A percentile compares a stretch with the other conserved stretches of the same genome.
These are phyloP conservation scores for Mnemiopsis leidyi DNA, from an alignment of 37 sponge, comb jelly and placozoan species.

Conservation along the genomic window DNA sequence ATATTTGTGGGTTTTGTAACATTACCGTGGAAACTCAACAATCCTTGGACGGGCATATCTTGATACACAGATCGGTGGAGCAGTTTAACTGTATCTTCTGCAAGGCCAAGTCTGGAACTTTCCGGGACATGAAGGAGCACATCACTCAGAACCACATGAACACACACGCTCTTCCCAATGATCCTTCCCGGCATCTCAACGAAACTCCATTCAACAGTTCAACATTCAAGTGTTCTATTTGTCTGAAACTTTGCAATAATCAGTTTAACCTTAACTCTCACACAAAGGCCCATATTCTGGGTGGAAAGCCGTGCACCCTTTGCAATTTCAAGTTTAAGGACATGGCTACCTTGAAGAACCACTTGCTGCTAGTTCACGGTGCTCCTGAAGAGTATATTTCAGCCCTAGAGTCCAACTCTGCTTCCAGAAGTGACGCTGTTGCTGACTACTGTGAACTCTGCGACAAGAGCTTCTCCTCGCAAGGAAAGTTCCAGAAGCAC, in stretches of 20 bases:
- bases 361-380: conserved; percentile 31
- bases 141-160: conserved; percentile 38
- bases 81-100: conserved; percentile 64
- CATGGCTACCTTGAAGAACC: conserved; percentile 43
- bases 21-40: conserved; percentile 53
- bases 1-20: conserved; percentile 37
- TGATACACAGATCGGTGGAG: conserved; percentile 43
- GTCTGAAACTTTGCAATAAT: conserved; percentile 54
- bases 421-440: conserved; percentile 42
- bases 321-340: conserved; percentile 62
- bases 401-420: not conserved
- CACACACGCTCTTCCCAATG: not conserved
- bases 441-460: conserved; percentile 61
- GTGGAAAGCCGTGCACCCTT: conserved; percentile 33
- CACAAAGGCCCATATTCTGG: conserved; percentile 55
- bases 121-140: conserved; percentile 31
- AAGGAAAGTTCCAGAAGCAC: conserved; percentile 64
- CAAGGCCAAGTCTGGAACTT: not conserved
- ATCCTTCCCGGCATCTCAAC: conserved; percentile 43
- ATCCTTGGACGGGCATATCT: conserved; percentile 42
- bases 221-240: conserved; percentile 49
- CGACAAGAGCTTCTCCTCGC: conserved; percentile 27
- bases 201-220: conserved; percentile 61
- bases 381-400: conserved; percentile 49
- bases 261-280: conserved; percentile 63